These are phyloP conservation scores for Heliconius melpomene DNA, from an alignment of 1,140 invertebrate species.

Conservation along the genomic window DNA sequence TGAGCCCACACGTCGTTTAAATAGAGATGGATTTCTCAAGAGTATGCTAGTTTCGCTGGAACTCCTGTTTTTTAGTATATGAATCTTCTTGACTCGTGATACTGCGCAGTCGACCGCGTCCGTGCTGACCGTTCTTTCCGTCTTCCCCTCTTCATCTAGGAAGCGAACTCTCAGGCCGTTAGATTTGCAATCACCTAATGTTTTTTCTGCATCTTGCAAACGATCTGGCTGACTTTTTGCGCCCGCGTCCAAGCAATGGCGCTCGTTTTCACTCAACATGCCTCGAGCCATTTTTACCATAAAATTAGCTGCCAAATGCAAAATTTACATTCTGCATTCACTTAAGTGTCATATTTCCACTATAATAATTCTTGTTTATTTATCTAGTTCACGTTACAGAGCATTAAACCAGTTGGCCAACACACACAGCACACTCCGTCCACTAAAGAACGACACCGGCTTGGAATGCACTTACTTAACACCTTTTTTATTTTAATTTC, in stretches of 20 bases:
- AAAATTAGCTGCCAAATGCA: conserved; percentile 34
- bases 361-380: conserved; percentile 22
- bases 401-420: conserved; percentile 60
- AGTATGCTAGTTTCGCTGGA: conserved; percentile 79
- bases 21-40: conserved; percentile 70
- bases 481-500: conserved; percentile 40
- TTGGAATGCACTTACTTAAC: conserved; percentile 74
- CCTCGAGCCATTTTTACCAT: conserved; percentile 70
- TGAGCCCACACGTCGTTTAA: conserved; percentile 62
- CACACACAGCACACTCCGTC: conserved; percentile 70
- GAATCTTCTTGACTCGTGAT: conserved; percentile 73
- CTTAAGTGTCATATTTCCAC: conserved; percentile 12
- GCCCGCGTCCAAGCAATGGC: conserved; percentile 63
- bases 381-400: conserved; percentile 46
- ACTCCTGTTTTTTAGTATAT: conserved; percentile 77
- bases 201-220: conserved; percentile 65
- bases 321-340: conserved; percentile 61
- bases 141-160: conserved; percentile 77
- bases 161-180: conserved; percentile 71
- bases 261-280: conserved; percentile 70
- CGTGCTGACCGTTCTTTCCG: conserved; percentile 73
- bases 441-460: conserved; percentile 77
- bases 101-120: conserved; percentile 73
- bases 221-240: conserved; percentile 66
- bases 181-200: conserved; percentile 53